These are phyloP conservation scores for Candidula unifasciata DNA, from an alignment of 2,888 invertebrate species.

Conservation along the genomic window DNA sequence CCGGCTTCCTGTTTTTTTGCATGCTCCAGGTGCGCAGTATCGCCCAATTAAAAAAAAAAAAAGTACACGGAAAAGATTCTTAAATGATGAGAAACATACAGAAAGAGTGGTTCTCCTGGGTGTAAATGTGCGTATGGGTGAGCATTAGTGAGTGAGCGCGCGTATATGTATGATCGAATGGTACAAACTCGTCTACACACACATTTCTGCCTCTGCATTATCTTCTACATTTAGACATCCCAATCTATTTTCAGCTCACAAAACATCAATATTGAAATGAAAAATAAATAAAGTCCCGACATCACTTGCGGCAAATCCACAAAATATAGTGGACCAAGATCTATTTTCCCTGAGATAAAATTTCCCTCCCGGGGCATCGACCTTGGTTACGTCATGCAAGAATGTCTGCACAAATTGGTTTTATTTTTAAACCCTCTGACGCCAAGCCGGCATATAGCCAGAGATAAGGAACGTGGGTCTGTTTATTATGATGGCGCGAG, in stretches of 20 bases:
- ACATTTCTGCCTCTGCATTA: neutral
- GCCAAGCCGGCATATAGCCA: neutral
- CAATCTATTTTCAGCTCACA: slow-evolving; percentile 14
- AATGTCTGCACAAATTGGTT: neutral
- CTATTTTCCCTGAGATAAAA: slow-evolving; percentile 1
- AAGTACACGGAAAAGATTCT: neutral
- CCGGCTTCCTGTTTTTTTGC: too few species aligned
- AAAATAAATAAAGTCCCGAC: neutral
- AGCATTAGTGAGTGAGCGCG: neutral
- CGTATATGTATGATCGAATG: neutral
- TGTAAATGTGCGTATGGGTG: neutral
- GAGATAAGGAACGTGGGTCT: slow-evolving; percentile 1
- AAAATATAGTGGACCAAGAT: slow-evolving; percentile 25
- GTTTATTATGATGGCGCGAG: neutral
- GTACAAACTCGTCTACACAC: neutral
- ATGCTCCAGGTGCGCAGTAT: too few species aligned
- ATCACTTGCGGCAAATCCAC: slow-evolving; percentile 1
- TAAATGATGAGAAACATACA: neutral
- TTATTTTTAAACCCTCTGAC: slow-evolving; percentile 11
- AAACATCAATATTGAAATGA: slow-evolving; percentile 5
- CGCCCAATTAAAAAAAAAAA: too few species aligned
- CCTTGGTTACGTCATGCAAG: slow-evolving; percentile 23
- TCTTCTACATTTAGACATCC: neutral
- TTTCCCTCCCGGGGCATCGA: slow-evolving; percentile 10
- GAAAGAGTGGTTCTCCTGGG: neutral